Evolutionary conservation across 2,797 vertebrate species (phyloP), one percentile per base, ranked within the genome.

Genomic region (Chaetodon trifasciatus): DNA sequence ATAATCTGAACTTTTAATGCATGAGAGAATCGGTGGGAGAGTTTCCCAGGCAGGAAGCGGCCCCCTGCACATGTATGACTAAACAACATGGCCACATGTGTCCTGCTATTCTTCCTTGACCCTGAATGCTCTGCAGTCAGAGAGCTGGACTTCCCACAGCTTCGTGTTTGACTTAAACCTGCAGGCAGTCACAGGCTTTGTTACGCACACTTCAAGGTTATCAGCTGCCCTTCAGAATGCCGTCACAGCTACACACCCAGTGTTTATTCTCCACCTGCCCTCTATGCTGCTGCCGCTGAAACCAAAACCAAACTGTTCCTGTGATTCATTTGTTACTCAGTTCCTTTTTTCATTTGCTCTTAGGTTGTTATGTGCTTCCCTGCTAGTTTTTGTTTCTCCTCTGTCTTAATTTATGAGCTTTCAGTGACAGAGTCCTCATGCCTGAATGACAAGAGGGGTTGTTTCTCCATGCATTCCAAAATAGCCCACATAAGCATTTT

Each of bases 101-200:
- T 90, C 87, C 88, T 90, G 87, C 83, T 74, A 90, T 90, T 91
- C 81, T 89, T 90, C 76, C 72, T 53, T 58, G 52, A 35, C 64
- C 77, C 60, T 21, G 76, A 81, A 73, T 81, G 24, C 60, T 61
- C 40, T 15, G 64, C 47, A 35, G 58, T 61, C 56, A 44, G 56
- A 79, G 74, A 69, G 37, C 63, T 58, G 60, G 10, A 69, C 49
- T 74, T 85, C 65, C 77, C 72, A 23, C 53, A 8, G 53, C 58
- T 17, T 50, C 49, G 11, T n/a, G 47, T 74, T 70, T 21, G 60
- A 76, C 74, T 80, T 49, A 35, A 53, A 84, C 68, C 44, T 75
- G 57, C 57, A 68, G 68, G 56, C 50, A 15, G 65, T 52, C 62
- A 1, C 69, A 64, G 69, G 64, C 80, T 88, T 79, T 79, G 82